Base-by-base conservation (phyloP, 2,888 invertebrate species). In the Dynastes grantii region DNA sequence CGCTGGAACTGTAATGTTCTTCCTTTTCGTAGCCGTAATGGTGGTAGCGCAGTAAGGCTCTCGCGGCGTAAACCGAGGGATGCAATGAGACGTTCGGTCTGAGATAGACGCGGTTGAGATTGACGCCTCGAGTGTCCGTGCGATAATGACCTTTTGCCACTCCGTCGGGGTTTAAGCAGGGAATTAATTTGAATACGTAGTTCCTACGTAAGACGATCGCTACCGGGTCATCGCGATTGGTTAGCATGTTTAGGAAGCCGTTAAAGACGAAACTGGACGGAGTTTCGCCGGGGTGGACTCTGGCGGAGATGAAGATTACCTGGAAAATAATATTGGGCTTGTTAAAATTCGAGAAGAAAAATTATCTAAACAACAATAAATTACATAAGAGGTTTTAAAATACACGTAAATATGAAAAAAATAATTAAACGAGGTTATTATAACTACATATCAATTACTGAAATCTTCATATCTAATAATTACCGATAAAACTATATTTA, bases 231-330 rank as follows among this genome's bases (percentile, higher is more conserved):
- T 94, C 93, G 45, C 93, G 91, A 79, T 91, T 92, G 22, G 97
- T 88, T 61, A 97, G 89, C 64, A 96, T 92, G 86, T 96, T 94
- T 6, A 97, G 89, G 84, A 97, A 93, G 0, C 97, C 97, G 87
- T 97, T 96, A 88, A 97, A 93, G 13, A 97, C 97, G 89, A 95
- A 96, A 88, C 95, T 96, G 0, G 96, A 95, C 0, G 97, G 97
- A 0, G 97, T 97, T 89, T 97, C 97, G 1, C 97, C 97, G 13
- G 97, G 97, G 89, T 97, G 97, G 73, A 97, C 97, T 80, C 97
- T 91, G 3, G 97, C 96, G 79, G 96, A 96, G 84, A 97, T 90
- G 87, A 97, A 94, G 83, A 96, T 93, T 5, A 97, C 92, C 94
- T 95, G 86, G 51, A 85, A 85, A 68, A 49, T 0, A 58, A 53